A percentile compares a stretch with the other conserved stretches of the same genome.
These are phyloP conservation scores for Macropis europaea DNA, from an alignment of 2,888 invertebrate species.

Conservation along the genomic window DNA sequence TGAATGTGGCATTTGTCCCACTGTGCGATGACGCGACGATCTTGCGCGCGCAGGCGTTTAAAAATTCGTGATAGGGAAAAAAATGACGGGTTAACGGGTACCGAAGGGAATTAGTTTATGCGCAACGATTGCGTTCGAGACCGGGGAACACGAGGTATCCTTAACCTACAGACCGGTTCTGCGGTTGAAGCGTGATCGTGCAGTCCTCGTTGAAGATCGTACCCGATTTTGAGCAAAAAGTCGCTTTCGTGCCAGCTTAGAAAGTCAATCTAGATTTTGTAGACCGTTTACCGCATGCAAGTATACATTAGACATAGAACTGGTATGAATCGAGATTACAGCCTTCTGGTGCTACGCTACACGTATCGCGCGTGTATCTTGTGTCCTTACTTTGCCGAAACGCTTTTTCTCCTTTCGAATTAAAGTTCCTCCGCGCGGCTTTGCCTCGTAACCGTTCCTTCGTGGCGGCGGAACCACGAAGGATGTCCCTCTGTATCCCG, in stretches of 20 bases:
- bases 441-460: background rate
- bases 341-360: slow-evolving; percentile 40
- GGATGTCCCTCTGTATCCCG: background rate
- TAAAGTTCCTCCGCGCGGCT: background rate
- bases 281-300: slow-evolving; percentile 41
- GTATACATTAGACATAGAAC: slow-evolving; percentile 43
- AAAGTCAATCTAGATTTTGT: slow-evolving; percentile 66
- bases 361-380: slow-evolving; percentile 27
- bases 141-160: slow-evolving; percentile 64
- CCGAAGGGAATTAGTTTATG: slow-evolving; percentile 43
- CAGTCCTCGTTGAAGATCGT: slow-evolving; percentile 59
- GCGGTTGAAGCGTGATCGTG: slow-evolving; percentile 64
- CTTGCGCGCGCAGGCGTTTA: background rate
- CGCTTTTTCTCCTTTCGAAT: background rate
- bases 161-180: slow-evolving; percentile 78
- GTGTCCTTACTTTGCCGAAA: slow-evolving; percentile 13
- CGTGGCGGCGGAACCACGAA: background rate
- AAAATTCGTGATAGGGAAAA: background rate
- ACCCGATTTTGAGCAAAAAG: slow-evolving; percentile 59
- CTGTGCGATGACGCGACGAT: too few relatives aligned
- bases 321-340: slow-evolving; percentile 42
- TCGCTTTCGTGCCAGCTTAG: slow-evolving; percentile 64
- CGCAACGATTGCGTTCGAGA: slow-evolving; percentile 51
- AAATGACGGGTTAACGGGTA: slow-evolving; percentile 1
- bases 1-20: too few relatives aligned